These are phyloP conservation scores for Sebastes alutus DNA, from an alignment of 2,797 vertebrate genomes.

Conservation along the genomic window DNA sequence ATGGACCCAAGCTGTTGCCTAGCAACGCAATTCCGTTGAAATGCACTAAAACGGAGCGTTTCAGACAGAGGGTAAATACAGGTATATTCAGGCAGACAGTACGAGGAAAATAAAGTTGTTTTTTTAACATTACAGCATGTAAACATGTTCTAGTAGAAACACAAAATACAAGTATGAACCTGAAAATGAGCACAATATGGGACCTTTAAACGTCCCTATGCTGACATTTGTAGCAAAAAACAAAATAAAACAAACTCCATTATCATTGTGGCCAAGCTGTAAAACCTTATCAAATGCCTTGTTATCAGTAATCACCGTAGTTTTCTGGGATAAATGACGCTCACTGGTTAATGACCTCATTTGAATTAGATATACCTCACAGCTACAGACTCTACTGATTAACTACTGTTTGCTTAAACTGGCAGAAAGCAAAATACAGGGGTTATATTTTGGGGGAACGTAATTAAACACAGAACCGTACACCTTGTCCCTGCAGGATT, in stretches of 20 bases:
- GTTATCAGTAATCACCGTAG: conserved; percentile 55
- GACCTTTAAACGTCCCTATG: background rate
- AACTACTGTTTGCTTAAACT: conserved; percentile 37
- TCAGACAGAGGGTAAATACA: no score
- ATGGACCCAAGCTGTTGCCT: no score
- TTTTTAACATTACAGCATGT: no score
- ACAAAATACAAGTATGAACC: no score
- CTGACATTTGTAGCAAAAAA: background rate
- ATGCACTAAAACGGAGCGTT: no score
- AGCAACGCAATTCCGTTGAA: no score
- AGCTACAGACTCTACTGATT: conserved; percentile 42
- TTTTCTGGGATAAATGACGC: conserved; percentile 61
- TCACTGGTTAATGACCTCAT: conserved; percentile 36
- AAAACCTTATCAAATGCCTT: conserved; percentile 45
- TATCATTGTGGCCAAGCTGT: conserved; percentile 38
- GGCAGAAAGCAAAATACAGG: conserved; percentile 19
- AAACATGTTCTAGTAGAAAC: no score
- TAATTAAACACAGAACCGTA: conserved; percentile 21
- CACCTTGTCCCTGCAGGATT: background rate
- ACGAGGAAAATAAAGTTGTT: no score
- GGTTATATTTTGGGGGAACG: conserved; percentile 6
- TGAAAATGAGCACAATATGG: no score
- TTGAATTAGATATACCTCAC: conserved; percentile 54
- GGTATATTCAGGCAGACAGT: no score
- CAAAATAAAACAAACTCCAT: background rate